Percentiles rank a stretch among this genome's conserved stretches.
Conservation (phyloP, 2,113 vertebrate genomes). For the Lepus timidus region DNA sequence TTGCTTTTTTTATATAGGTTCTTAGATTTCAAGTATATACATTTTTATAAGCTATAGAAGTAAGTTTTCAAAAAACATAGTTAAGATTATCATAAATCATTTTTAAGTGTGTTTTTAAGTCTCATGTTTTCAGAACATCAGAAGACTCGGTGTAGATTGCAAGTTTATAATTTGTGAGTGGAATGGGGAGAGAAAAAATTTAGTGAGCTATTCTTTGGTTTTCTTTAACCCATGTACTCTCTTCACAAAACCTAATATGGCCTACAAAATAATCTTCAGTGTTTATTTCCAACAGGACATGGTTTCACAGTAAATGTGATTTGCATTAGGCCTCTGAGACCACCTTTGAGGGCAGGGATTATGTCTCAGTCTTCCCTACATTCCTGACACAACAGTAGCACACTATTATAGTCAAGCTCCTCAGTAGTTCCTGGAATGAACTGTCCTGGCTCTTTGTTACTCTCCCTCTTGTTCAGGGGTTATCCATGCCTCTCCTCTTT, state of each 20-base stretch:
- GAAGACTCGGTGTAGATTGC: constrained; percentile 2
- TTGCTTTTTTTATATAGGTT: constrained; percentile 52
- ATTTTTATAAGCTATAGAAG: constrained; percentile 36
- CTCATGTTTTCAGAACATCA: background rate
- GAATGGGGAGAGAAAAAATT: constrained; percentile 12
- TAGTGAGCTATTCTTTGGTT: background rate
- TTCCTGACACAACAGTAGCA: background rate
- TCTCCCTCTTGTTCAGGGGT: background rate
- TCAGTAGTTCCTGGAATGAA: background rate
- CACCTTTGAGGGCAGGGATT: background rate
- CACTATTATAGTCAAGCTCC: background rate
- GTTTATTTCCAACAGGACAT: background rate
- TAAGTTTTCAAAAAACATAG: constrained; percentile 6
- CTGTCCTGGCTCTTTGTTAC: background rate
- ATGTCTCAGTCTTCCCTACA: background rate
- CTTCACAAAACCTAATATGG: background rate
- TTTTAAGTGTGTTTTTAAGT: background rate
- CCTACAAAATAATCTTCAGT: background rate
- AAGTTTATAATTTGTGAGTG: constrained; percentile 19
- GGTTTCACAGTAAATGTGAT: constrained; percentile 3
- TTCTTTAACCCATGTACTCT: constrained; percentile 21
- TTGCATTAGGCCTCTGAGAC: background rate
- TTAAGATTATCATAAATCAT: background rate
- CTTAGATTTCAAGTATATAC: background rate
- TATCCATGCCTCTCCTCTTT: background rate